Base-by-base conservation (phyloP, 2,888 invertebrate species). In the Andrena flavipes region DNA sequence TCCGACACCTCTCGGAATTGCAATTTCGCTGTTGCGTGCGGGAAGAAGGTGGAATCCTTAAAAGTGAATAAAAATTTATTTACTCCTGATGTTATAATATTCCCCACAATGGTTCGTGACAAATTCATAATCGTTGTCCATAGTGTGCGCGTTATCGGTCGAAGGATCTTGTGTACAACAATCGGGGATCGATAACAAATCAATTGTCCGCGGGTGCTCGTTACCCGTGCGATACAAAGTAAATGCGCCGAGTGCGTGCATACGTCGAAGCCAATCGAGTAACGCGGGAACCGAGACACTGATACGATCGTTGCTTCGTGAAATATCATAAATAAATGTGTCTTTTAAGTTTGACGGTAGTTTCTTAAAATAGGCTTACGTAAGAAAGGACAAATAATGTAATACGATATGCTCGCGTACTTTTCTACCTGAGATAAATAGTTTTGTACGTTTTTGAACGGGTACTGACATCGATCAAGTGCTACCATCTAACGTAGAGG, bases 61-160 rank as follows among this genome's bases (percentile, higher is more conserved):
- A 81, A 79, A 80, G 74, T 81, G 74, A 81, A 80, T 81, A 80
- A 73, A 80, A 81, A 81, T 81, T 81, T 80, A 80, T 81, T 80
- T 81, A 80, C 80, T 79, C 65, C 81, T 51, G 80, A 80, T 79
- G 79, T 80, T 79, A 79, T 73, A 79, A 75, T 82, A 77, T 82
- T 82, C 63, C 67, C 83, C 78, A 82, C 54, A 80, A 67, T 78
- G 71, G 2, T 67, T 83, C 70, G 51, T 73, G 80, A 80, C 72
- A 80, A 79, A 72, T 79, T 79, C 68, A 59, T 72, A 16, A 80
- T 80, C 80, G 80, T 80, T 80, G 80, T 72, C 63, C 68, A 68
- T 72, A 79, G 67, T 72, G 80, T 72, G 80, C 79, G 80, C 63
- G 29, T 79, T 79, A 68, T 67, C 62, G 60, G 48, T 56, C 60